Evolutionary conservation across 2,888 invertebrate species (phyloP).

Genomic region (Heliconius ismenius): DNA sequence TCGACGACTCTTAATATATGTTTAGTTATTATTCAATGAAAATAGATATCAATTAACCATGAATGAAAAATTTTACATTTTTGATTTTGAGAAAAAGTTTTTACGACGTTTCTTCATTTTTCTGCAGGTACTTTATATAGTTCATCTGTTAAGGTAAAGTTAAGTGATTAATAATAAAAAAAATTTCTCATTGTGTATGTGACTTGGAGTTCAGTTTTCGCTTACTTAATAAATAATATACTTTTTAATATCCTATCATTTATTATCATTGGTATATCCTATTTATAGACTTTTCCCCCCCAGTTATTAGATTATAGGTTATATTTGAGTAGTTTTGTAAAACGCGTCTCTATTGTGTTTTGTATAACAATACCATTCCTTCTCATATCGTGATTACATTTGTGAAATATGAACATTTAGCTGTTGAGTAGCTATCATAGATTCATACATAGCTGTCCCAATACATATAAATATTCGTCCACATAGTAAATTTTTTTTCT

Average conservation of each 20-base stretch:
- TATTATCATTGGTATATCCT: not conserved
- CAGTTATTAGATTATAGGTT: slow-evolving; percentile 1
- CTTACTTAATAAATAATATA: not conserved
- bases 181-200: slow-evolving; percentile 11
- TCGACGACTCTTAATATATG: slow-evolving; percentile 50
- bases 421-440: slow-evolving; percentile 9
- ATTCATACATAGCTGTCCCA: not conserved
- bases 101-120: slow-evolving; percentile 58
- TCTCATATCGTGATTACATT: not conserved
- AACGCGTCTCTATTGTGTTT: not conserved
- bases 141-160: slow-evolving; percentile 10
- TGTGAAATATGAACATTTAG: not conserved
- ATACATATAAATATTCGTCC: not conserved
- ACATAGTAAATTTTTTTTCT: not conserved
- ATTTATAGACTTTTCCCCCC: not conserved
- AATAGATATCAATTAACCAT: slow-evolving; percentile 36
- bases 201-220: slow-evolving; percentile 12
- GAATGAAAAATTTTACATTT: slow-evolving; percentile 47
- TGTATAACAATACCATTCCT: not conserved
- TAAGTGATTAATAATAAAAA: not conserved
- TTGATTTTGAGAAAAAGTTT: slow-evolving; percentile 58
- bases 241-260: not conserved
- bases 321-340: not conserved
- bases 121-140: slow-evolving; percentile 57
- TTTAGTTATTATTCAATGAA: not conserved